Base-by-base conservation (phyloP, 2,888 invertebrate species). In the Uropetala carovei region DNA sequence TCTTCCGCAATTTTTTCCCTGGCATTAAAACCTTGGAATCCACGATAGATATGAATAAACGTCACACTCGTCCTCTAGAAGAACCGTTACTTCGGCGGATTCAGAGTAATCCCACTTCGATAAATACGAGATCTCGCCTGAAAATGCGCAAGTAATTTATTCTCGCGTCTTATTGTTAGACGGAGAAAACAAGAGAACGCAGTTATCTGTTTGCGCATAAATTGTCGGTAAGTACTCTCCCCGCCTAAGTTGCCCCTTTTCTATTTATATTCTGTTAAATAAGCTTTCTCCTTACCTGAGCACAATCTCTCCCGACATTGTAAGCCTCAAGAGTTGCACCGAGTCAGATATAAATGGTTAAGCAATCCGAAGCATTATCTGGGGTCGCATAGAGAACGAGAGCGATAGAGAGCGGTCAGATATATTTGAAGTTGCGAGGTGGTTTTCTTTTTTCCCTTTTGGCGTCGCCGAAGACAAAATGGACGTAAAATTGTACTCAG, bases 241-340 rank as follows among this genome's bases (percentile, higher is more conserved):
- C 75, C 27, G 22, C 75, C 22, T 27, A 75, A 27, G 75, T 27
- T 0, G 22, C 75, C 75, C 75, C 27, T 75, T 27, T 75, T 75
- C 75, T 75, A 75, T 75, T 75, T 75, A 75, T 75, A 75, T 75
- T 27, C 75, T 75, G 75, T 75, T 75, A 75, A 75, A 22, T 75
- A 75, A 75, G 75, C 75, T 75, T 75, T 75, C 75, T 22, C 75
- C 22, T 75, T 75, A 75, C 75, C 27, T 27, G 22, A 75, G 27
- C 75, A 75, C 75, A 27, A 22, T 13, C 27, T 75, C 22, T 75
- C n/a, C n/a, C 75, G 22, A 75, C 75, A 75, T 27, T 75, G 75
- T 75, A 75, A 75, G 75, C 13, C 75, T 75, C 75, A 43, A 43
- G 43, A 43, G 75, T 27, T 68, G 68, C 68, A 68, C 18, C 68